Evolutionary conservation across 2,113 vertebrate species (phyloP), one percentile per base, ranked within the genome.

Genomic region (Bubo blakistoni): DNA sequence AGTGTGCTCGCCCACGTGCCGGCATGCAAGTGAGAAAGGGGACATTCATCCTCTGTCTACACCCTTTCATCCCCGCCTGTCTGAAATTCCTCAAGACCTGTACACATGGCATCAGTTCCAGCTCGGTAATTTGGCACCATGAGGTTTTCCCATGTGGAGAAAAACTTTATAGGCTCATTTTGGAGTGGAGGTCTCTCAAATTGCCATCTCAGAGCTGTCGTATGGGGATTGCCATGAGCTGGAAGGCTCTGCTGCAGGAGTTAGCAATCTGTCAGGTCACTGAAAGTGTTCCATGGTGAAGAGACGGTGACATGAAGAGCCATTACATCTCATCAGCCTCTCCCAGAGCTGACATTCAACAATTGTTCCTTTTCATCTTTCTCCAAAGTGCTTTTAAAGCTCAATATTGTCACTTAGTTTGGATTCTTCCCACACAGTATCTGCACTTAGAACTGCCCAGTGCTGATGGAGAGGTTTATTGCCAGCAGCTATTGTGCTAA

Each of bases 361-460:
- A 25, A 7, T 55, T 88, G 16, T 13, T n/a, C 90, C 76, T 86
- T 89, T 90, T 47, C 26, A 16, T 79, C 78, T 62, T 30, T 36
- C 38, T 59, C 77, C 74, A 47, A 86, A 91, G 76, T 57, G 93
- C 93, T 93, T 94, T 95, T 74, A 92, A 65, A 71, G 27, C 78
- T 82, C 14, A 0, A 7, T 30, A 30, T 80, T 92, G 79, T 93
- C 81, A 67, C 88, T 88, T 34, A 38, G 52, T 77, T 94, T 86
- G 70, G 61, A 17, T 86, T 16, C 72, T 92, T 95, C 87, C 71
- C 81, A 80, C 87, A 46, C 58, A 34, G 46, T 40, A 2, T 67
- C 86, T 92, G 95, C 92, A 79, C 92, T 94, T 63, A 95, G 76
- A 63, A 52, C 76, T 94, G 92, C 89, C 94, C 92, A 5, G 49